Percentiles rank a stretch among this genome's conserved stretches.
Conservation (phyloP, 2,888 invertebrate species). For the Oscheius myriophilus region DNA sequence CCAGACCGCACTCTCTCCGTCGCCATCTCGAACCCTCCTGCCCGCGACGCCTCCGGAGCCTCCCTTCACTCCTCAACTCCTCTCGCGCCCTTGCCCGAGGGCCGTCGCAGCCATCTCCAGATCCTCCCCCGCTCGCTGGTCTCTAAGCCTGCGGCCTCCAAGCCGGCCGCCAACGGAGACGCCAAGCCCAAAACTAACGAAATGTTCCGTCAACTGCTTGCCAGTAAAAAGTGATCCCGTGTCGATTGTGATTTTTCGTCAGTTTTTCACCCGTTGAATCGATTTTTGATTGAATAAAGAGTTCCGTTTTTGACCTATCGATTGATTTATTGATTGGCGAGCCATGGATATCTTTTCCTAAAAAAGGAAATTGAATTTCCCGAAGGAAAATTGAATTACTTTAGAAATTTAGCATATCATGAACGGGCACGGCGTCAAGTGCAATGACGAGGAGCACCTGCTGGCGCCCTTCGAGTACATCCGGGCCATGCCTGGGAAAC, state of each 20-base stretch:
- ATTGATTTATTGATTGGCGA: too few species aligned
- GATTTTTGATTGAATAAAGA: too few species aligned
- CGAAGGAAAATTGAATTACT: too few species aligned
- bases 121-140: conserved; percentile 19
- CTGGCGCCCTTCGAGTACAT: conserved; percentile 84
- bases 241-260: background rate
- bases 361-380: too few species aligned
- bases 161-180: background rate
- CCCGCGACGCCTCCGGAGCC: background rate
- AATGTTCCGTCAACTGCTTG: conserved; percentile 17
- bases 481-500: conserved; percentile 91
- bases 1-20: conserved; percentile 35
- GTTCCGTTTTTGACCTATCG: too few species aligned
- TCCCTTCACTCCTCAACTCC: background rate
- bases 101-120: conserved; percentile 10
- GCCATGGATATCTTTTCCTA: too few species aligned
- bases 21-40: conserved; percentile 43
- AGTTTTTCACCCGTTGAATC: too few species aligned
- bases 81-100: background rate
- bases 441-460: conserved; percentile 35
- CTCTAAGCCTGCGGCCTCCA: background rate
- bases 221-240: background rate
- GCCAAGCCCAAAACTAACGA: conserved; percentile 8
- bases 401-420: conserved; percentile 9
- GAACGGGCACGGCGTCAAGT: conserved; percentile 9